A percentile compares a stretch with the other conserved stretches of the same genome.
These are phyloP conservation scores for Bursaphelenchus mucronatus DNA, from an alignment of 1,140 invertebrate species.

Conservation along the genomic window DNA sequence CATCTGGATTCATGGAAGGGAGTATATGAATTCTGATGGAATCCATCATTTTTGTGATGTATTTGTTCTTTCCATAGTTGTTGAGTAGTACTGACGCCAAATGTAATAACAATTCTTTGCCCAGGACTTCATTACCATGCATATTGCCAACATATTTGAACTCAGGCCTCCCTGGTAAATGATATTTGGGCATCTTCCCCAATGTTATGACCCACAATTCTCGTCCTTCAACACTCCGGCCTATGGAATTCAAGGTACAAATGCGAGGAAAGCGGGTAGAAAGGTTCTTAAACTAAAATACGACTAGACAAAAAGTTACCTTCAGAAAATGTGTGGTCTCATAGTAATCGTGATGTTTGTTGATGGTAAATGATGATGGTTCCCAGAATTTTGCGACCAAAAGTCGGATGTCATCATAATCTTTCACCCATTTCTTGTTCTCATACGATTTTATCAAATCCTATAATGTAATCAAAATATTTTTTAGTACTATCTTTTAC, in stretches of 20 bases:
- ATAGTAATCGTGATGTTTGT: slow-evolving; percentile 29
- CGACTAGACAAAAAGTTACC: slow-evolving; percentile 11
- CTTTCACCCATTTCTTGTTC: slow-evolving; percentile 21
- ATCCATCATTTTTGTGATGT: slow-evolving; percentile 74
- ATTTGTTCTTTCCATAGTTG: slow-evolving; percentile 71
- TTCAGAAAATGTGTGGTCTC: slow-evolving; percentile 26
- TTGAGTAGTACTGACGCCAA: slow-evolving; percentile 81
- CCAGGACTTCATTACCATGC: slow-evolving; percentile 95
- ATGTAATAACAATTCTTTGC: slow-evolving; percentile 75
- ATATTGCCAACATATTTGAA: slow-evolving; percentile 90
- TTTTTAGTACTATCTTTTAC: too few species aligned
- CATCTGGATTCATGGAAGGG: slow-evolving; percentile 95
- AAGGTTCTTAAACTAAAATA: slow-evolving; percentile 32
- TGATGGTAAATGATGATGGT: slow-evolving; percentile 3
- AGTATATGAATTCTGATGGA: slow-evolving; percentile 78
- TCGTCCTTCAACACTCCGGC: slow-evolving; percentile 74
- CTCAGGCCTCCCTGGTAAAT: slow-evolving; percentile 80
- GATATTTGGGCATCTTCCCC: slow-evolving; percentile 74
- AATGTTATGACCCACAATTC: slow-evolving; percentile 79
- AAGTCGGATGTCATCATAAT: slow-evolving; percentile 11
- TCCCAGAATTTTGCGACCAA: slow-evolving; percentile 24
- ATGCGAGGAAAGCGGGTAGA: slow-evolving; percentile 27
- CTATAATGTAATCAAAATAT: slow-evolving; percentile 7
- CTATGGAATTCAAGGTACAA: slow-evolving; percentile 71
- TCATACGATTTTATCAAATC: slow-evolving; percentile 22